Percentiles rank a stretch among this genome's conserved stretches.
These are phyloP conservation scores for Phyllostomus discolor DNA, from an alignment of 2,113 vertebrate genomes.

Conservation along the genomic window DNA sequence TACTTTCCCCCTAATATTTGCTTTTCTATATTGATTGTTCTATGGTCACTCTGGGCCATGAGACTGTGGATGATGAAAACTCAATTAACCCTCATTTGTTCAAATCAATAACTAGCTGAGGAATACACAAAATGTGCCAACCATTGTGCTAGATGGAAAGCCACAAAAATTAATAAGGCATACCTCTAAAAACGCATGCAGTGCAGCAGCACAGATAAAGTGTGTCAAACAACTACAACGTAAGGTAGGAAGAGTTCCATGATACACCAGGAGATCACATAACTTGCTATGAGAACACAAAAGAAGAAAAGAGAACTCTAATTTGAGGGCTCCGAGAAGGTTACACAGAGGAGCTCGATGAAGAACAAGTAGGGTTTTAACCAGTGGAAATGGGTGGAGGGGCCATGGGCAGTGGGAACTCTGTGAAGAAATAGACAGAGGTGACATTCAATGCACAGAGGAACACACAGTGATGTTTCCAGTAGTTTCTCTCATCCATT, in stretches of 20 bases:
- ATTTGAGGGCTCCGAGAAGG: neutral
- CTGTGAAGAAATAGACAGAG: neutral
- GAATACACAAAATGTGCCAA: neutral
- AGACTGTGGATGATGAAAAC: neutral
- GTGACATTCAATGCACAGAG: neutral
- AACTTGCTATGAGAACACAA: neutral
- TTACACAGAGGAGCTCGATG: neutral
- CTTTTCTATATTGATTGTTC: neutral
- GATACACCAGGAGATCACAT: neutral
- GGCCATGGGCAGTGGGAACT: neutral
- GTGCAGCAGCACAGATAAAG: neutral
- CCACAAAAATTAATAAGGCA: neutral
- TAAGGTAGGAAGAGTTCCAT: neutral
- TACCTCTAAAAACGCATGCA: neutral
- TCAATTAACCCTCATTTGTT: neutral
- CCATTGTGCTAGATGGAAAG: neutral
- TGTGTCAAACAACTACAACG: neutral
- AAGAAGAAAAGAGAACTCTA: neutral
- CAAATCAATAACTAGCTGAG: neutral
- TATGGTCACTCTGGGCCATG: neutral
- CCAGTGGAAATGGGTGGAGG: neutral
- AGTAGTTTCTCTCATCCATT: slow-evolving; percentile 11
- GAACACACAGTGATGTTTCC: neutral
- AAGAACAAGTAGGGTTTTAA: slow-evolving; percentile 26
- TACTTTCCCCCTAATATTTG: neutral